phyloP scores from a whole-genome alignment of 2,888 invertebrate species.

The Teleogryllus oceanicus region DNA sequence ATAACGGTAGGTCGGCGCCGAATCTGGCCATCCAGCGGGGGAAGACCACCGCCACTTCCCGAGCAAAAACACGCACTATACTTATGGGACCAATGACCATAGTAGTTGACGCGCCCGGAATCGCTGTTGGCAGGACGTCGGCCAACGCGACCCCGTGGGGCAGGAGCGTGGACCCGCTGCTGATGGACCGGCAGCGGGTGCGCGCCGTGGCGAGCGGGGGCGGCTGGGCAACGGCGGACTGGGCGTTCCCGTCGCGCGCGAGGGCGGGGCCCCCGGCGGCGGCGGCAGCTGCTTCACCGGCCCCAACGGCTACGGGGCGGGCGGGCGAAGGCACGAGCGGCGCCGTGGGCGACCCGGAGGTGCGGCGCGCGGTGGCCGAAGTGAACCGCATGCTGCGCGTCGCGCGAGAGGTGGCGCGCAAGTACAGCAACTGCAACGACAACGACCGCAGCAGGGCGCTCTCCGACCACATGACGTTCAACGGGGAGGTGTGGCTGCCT shows the following conservation, averaged over 20 bases:
- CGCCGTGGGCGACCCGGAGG: slow-evolving; percentile 24
- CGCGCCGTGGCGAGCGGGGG: not conserved
- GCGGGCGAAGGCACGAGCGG: slow-evolving; percentile 38
- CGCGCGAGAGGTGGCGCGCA: slow-evolving; percentile 51
- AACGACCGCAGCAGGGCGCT: slow-evolving; percentile 52
- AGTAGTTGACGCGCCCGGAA: too few relatives aligned
- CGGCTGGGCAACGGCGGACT: slow-evolving; percentile 63
- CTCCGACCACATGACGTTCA: slow-evolving; percentile 48
- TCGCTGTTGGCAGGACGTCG: too few relatives aligned
- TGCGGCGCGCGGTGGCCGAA: slow-evolving; percentile 29
- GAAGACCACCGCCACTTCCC: too few relatives aligned
- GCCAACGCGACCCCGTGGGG: not conserved
- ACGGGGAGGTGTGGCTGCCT: slow-evolving; percentile 55
- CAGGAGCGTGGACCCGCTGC: not conserved
- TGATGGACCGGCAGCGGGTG: not conserved
- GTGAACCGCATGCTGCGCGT: slow-evolving; percentile 46
- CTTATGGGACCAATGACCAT: too few relatives aligned
- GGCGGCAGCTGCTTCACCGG: slow-evolving; percentile 47
- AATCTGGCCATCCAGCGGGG: too few relatives aligned
- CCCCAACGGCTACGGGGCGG: slow-evolving; percentile 52
- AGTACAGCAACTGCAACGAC: slow-evolving; percentile 51
- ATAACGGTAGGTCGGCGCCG: too few relatives aligned
- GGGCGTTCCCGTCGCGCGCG: slow-evolving; percentile 60
- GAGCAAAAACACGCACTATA: too few relatives aligned
- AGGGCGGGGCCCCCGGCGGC: slow-evolving; percentile 55